Evolutionary conservation across 2,888 invertebrate species (phyloP).

Genomic region (Stictocephala bisonia): DNA sequence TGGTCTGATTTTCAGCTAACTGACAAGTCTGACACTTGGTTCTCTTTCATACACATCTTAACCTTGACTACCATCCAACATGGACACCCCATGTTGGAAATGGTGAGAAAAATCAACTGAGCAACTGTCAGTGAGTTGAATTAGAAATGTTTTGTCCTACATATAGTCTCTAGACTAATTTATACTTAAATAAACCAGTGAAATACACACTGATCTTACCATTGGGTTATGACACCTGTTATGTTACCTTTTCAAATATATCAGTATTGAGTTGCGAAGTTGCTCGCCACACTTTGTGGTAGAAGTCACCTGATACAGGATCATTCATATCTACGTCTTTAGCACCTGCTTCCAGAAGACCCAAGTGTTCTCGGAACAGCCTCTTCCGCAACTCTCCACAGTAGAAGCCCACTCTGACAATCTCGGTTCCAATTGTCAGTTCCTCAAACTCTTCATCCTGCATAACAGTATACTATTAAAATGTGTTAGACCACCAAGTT

Average conservation of each 20-base stretch:
- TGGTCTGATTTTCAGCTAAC: no score
- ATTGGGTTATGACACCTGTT: conserved; percentile 1
- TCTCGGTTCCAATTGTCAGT: conserved; percentile 83
- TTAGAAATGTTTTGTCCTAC: no score
- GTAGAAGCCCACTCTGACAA: conserved; percentile 86
- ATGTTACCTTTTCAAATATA: conserved; percentile 82
- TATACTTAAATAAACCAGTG: no score
- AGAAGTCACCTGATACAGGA: conserved; percentile 85
- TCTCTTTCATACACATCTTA: no score
- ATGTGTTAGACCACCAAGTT: no score
- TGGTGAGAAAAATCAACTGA: no score
- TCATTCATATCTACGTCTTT: conserved; percentile 73
- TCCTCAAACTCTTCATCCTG: conserved; percentile 82
- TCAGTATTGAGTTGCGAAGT: conserved; percentile 86
- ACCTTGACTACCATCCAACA: no score
- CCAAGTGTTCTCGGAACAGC: conserved; percentile 93
- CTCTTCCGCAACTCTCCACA: conserved; percentile 86
- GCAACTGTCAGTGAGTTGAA: no score
- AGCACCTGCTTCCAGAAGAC: conserved; percentile 69
- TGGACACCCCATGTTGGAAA: no score
- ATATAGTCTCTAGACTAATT: no score
- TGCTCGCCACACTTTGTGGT: conserved; percentile 83
- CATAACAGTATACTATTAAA: not conserved
- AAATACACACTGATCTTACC: no score
- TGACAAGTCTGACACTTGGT: no score